Evolutionary conservation across 2,888 invertebrate species (phyloP).

Genomic region (Temnothorax unifasciatus): DNA sequence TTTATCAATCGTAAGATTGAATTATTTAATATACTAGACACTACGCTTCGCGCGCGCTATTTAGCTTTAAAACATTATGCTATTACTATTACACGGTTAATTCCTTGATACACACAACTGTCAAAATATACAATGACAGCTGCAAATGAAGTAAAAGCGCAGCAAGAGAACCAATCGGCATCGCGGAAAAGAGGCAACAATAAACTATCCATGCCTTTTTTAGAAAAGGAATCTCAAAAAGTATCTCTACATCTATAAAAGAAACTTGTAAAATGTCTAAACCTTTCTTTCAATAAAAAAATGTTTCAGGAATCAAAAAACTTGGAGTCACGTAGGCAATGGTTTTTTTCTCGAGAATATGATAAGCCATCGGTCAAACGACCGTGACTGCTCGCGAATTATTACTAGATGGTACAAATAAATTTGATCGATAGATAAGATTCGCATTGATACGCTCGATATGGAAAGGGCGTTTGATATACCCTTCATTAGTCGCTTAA

Average conservation of each 20-base stretch:
- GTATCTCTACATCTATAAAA: background rate
- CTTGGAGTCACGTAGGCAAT: background rate
- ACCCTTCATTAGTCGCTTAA: background rate
- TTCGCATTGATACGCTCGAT: background rate
- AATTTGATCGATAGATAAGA: constrained; percentile 20
- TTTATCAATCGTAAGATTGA: background rate
- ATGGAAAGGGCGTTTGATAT: background rate
- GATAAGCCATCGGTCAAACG: constrained; percentile 19
- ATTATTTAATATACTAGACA: background rate
- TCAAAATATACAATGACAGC: too few species aligned
- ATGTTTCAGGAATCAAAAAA: background rate
- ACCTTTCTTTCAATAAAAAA: background rate
- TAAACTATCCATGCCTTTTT: too few species aligned
- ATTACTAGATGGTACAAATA: constrained; percentile 15
- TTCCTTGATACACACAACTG: too few species aligned
- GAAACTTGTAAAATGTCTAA: background rate
- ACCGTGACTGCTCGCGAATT: background rate
- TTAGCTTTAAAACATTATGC: too few species aligned
- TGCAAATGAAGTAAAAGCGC: too few species aligned
- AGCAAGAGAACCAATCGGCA: too few species aligned
- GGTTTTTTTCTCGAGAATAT: background rate
- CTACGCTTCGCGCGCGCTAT: too few species aligned
- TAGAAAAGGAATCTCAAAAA: too few species aligned
- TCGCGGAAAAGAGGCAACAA: too few species aligned
- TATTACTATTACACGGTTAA: too few species aligned